Evolutionary conservation across 2,113 vertebrate genomes (phyloP).

Genomic region (Machaerirhynchus nigripectus): DNA sequence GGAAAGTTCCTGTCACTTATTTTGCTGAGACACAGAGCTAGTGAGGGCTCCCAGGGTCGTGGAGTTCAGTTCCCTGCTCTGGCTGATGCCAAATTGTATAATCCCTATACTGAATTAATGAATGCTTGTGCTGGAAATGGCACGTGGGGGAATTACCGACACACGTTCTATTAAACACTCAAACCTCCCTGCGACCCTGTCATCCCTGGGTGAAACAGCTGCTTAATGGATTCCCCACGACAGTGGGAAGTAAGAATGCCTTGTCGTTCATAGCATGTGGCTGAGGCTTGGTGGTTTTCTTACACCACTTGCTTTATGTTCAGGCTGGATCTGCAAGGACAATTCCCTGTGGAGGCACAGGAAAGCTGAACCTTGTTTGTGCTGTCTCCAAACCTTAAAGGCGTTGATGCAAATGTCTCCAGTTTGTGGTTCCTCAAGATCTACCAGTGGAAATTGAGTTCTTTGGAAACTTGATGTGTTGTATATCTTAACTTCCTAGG

Average conservation of each 20-base stretch:
- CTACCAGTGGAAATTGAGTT: neutral
- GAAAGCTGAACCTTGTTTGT: neutral
- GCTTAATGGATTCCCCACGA: neutral
- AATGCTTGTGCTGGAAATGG: neutral
- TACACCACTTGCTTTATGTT: neutral
- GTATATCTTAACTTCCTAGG: neutral
- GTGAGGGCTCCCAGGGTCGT: neutral
- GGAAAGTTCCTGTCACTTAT: neutral
- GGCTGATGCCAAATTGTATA: neutral
- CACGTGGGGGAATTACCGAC: neutral
- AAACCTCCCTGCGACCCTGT: constrained; percentile 23
- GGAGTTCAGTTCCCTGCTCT: neutral
- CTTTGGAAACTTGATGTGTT: neutral
- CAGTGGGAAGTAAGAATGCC: neutral
- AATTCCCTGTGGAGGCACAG: neutral
- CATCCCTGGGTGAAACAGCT: neutral
- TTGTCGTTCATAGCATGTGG: neutral
- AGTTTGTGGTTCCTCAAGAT: neutral
- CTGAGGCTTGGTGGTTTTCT: neutral
- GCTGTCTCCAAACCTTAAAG: neutral
- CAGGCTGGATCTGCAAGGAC: neutral
- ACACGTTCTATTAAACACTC: constrained; percentile 12
- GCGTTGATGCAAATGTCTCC: fast-evolving
- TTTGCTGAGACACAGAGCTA: neutral
- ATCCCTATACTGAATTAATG: neutral